These are phyloP conservation scores for Spondyliosoma cantharus DNA, from an alignment of 2,797 vertebrate species.

Conservation along the genomic window DNA sequence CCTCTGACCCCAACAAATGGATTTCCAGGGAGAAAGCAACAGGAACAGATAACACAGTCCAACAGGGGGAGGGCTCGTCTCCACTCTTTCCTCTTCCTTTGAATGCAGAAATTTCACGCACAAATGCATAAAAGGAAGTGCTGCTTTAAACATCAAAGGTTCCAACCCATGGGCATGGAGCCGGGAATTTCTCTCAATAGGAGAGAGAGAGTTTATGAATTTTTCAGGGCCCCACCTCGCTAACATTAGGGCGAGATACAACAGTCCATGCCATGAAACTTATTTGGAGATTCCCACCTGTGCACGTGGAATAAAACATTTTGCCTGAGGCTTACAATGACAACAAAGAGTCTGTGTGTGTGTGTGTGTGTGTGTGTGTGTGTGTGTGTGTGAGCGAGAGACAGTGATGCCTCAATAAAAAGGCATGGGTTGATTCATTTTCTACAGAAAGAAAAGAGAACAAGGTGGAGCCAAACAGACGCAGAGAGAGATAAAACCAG, in stretches of 20 bases:
- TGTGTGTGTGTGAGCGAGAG: not conserved
- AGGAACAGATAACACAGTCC: slow-evolving; percentile 67
- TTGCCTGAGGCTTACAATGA: slow-evolving; percentile 33
- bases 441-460: slow-evolving; percentile 40
- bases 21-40: slow-evolving; percentile 64
- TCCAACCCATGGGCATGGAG: slow-evolving; percentile 56
- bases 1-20: slow-evolving; percentile 46
- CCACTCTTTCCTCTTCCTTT: slow-evolving; percentile 53
- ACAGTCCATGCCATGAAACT: slow-evolving; percentile 52
- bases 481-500: slow-evolving; percentile 4
- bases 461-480: slow-evolving; percentile 23
- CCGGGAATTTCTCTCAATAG: slow-evolving; percentile 66
- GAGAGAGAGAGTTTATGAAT: slow-evolving; percentile 61
- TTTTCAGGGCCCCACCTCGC: slow-evolving; percentile 57
- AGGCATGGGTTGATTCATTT: slow-evolving; percentile 31
- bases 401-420: slow-evolving; percentile 3
- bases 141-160: slow-evolving; percentile 80
- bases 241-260: slow-evolving; percentile 55
- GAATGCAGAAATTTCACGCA: slow-evolving; percentile 68
- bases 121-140: slow-evolving; percentile 71
- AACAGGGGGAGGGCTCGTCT: slow-evolving; percentile 53
- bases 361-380: slow-evolving; percentile 10
- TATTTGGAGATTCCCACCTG: slow-evolving; percentile 57
- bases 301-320: slow-evolving; percentile 45
- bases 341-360: slow-evolving; percentile 32